These are phyloP conservation scores for Homarus americanus DNA, from an alignment of 1,140 invertebrate genomes.

Conservation along the genomic window DNA sequence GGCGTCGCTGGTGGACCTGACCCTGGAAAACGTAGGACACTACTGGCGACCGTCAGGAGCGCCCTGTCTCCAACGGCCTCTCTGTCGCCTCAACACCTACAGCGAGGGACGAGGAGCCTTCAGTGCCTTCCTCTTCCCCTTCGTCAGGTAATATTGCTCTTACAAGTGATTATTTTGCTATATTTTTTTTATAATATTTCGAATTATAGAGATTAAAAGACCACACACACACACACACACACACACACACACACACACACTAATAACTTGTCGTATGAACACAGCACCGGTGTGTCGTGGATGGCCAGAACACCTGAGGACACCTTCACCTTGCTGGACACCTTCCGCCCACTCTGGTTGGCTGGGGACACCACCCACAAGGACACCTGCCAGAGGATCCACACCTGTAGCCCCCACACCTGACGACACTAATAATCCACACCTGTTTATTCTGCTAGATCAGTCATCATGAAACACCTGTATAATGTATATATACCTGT, in stretches of 20 bases:
- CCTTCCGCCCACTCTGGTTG: slow-evolving; percentile 56
- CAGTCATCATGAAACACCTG: too few species aligned
- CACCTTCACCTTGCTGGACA: slow-evolving; percentile 37
- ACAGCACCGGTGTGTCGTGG: slow-evolving; percentile 49
- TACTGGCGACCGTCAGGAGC: slow-evolving; percentile 1
- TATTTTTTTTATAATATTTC: too few species aligned
- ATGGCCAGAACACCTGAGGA: slow-evolving; percentile 19
- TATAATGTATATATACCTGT: too few species aligned
- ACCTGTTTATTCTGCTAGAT: too few species aligned
- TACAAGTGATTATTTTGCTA: not conserved
- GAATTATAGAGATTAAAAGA: too few species aligned
- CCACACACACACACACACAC: too few species aligned
- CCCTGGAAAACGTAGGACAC: not conserved
- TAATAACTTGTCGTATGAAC: too few species aligned
- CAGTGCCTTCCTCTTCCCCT: slow-evolving; percentile 23
- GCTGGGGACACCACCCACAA: not conserved
- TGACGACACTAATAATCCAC: too few species aligned
- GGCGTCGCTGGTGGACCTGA: slow-evolving; percentile 18
- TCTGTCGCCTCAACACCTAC: slow-evolving; percentile 51
- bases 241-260: not conserved
- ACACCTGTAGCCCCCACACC: slow-evolving; percentile 21
- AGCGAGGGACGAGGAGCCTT: slow-evolving; percentile 36
- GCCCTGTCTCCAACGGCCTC: slow-evolving; percentile 51
- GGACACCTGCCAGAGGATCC: slow-evolving; percentile 20
- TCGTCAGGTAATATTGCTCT: slow-evolving; percentile 45